A percentile compares a stretch with the other conserved stretches of the same genome.
phyloP scores from a whole-genome alignment of 2,113 vertebrate species.

The Megaceryle maxima region DNA sequence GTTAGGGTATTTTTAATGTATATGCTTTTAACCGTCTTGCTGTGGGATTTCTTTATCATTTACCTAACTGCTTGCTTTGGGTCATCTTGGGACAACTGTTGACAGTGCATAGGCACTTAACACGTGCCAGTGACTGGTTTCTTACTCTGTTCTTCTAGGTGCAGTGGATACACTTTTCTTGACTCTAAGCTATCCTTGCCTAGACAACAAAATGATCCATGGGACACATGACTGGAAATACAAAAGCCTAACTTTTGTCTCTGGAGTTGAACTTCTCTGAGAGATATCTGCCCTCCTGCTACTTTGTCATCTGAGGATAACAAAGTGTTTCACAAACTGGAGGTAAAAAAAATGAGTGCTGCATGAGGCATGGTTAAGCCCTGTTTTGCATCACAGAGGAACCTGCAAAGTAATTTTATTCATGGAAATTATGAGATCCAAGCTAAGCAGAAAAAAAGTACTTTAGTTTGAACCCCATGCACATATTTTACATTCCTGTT shows the following conservation, averaged over 20 bases:
- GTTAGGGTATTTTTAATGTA: neutral
- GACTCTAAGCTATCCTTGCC: neutral
- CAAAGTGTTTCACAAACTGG: neutral
- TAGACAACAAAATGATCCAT: neutral
- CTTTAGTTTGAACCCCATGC: neutral
- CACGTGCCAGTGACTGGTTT: accelerated
- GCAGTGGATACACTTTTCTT: neutral
- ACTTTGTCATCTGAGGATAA: neutral
- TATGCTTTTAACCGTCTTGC: neutral
- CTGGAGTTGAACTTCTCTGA: neutral
- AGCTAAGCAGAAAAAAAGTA: neutral
- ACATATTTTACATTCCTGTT: neutral
- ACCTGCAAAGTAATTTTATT: neutral
- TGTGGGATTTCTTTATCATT: neutral
- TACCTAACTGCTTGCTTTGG: neutral
- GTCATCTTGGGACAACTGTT: neutral
- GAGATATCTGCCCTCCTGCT: neutral
- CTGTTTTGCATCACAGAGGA: neutral
- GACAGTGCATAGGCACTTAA: neutral
- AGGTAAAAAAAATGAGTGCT: neutral
- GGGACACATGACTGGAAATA: neutral
- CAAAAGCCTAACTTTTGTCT: neutral
- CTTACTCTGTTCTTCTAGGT: neutral
- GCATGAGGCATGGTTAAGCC: neutral
- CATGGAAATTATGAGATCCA: neutral